phyloP scores from a whole-genome alignment of 1,140 invertebrate genomes.

The Drosophila parvula region DNA sequence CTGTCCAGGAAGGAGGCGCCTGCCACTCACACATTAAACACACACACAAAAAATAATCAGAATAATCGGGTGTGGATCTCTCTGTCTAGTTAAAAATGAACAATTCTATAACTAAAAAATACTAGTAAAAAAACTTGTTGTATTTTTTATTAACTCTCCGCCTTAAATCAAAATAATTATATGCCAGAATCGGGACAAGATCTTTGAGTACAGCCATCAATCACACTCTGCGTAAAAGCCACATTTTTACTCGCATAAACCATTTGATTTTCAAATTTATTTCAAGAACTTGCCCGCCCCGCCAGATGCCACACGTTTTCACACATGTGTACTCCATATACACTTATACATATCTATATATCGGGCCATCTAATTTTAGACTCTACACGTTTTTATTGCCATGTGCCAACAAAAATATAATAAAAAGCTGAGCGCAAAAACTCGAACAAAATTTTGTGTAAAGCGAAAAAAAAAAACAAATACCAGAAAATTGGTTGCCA shows the following conservation, averaged over 20 bases:
- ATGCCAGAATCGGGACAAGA: neutral
- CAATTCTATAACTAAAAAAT: neutral
- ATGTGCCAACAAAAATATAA: slow-evolving; percentile 49
- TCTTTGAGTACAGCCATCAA: slow-evolving; percentile 7
- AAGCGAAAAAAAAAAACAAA: slow-evolving; percentile 13
- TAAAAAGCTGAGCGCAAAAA: slow-evolving; percentile 13
- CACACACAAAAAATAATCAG: neutral
- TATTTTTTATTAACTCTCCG: no score
- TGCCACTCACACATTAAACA: slow-evolving; percentile 6
- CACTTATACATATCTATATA: slow-evolving; percentile 1
- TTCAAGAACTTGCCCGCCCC: slow-evolving; percentile 17
- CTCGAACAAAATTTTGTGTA: slow-evolving; percentile 13
- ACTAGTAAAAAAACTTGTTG: neutral
- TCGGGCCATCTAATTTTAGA: slow-evolving; percentile 42
- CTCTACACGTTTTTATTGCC: slow-evolving; percentile 60
- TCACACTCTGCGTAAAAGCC: slow-evolving; percentile 11
- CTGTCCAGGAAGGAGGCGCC: neutral
- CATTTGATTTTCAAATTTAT: slow-evolving; percentile 15
- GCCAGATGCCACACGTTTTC: slow-evolving; percentile 41
- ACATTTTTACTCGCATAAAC: neutral
- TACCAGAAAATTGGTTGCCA: slow-evolving; percentile 50
- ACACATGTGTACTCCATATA: slow-evolving; percentile 18
- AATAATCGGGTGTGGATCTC: slow-evolving; percentile 7
- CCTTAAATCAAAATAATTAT: neutral
- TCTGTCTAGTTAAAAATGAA: neutral